Evolutionary conservation across 1,140 invertebrate species (phyloP).

Genomic region (Agrypnia vestita): DNA sequence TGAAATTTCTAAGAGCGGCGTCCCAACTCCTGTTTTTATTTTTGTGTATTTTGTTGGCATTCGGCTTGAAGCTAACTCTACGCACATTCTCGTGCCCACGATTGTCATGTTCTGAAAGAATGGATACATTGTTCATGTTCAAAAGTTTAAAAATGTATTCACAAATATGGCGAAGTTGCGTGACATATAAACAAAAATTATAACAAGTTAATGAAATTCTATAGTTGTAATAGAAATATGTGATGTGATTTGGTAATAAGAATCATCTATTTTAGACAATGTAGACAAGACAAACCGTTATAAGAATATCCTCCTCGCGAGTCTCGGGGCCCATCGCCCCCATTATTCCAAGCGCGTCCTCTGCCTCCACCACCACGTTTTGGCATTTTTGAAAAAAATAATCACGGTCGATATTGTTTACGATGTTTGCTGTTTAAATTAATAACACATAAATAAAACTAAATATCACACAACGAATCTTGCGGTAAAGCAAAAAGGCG

Average conservation of each 20-base stretch:
- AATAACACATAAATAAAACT: too few relatives aligned
- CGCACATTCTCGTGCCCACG: slow-evolving; percentile 59
- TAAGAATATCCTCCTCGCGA: slow-evolving; percentile 36
- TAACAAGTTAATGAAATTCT: too few relatives aligned
- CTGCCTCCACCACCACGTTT: slow-evolving; percentile 67
- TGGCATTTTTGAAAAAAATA: slow-evolving; percentile 63
- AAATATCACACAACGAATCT: too few relatives aligned
- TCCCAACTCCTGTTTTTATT: slow-evolving; percentile 68
- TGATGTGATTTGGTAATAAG: too few relatives aligned
- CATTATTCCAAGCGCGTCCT: slow-evolving; percentile 37
- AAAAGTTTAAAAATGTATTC: too few relatives aligned
- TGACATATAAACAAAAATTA: too few relatives aligned
- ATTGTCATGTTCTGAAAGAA: slow-evolving; percentile 49
- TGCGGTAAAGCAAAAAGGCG: too few relatives aligned
- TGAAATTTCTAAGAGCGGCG: slow-evolving; percentile 66
- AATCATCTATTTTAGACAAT: background rate
- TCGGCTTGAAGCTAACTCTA: slow-evolving; percentile 74
- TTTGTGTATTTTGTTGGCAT: slow-evolving; percentile 68
- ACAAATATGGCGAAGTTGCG: too few relatives aligned
- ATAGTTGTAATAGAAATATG: too few relatives aligned
- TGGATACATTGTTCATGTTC: background rate
- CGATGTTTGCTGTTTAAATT: too few relatives aligned
- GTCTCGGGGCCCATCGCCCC: slow-evolving; percentile 34
- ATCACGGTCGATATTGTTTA: too few relatives aligned
- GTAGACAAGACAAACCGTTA: slow-evolving; percentile 28